These are phyloP conservation scores for Ylistrum balloti DNA, from an alignment of 1,140 invertebrate genomes.

Conservation along the genomic window DNA sequence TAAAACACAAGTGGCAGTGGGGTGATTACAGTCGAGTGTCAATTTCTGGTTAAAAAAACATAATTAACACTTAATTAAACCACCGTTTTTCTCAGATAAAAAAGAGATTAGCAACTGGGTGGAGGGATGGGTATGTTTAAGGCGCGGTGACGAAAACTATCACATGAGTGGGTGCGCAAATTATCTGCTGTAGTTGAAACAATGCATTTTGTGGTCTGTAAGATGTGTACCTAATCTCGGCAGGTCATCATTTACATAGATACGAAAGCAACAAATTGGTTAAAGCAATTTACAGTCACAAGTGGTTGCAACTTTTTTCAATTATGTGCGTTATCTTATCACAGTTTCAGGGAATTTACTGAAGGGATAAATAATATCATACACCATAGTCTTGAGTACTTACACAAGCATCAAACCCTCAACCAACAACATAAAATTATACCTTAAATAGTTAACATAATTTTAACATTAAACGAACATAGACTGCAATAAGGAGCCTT, in stretches of 20 bases:
- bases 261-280: background rate
- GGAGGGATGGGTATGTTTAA: no score
- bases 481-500: no score
- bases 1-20: no score
- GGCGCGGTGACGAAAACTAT: no score
- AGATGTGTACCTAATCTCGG: background rate
- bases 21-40: no score
- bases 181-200: background rate
- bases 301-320: slow-evolving; percentile 31
- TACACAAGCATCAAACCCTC: no score
- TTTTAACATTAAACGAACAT: no score
- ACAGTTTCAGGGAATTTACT: background rate
- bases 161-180: no score
- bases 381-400: background rate
- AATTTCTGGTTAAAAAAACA: no score
- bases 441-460: background rate
- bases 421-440: background rate
- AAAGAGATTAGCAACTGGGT: no score
- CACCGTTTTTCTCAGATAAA: no score
- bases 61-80: no score
- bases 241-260: background rate
- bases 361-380: background rate
- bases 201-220: slow-evolving; percentile 25
- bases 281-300: slow-evolving; percentile 10
- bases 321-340: background rate